Percentiles rank a stretch among this genome's conserved stretches.
These are phyloP conservation scores for Cremastinae sp. DNA, from an alignment of 2,888 invertebrate species.

Conservation along the genomic window DNA sequence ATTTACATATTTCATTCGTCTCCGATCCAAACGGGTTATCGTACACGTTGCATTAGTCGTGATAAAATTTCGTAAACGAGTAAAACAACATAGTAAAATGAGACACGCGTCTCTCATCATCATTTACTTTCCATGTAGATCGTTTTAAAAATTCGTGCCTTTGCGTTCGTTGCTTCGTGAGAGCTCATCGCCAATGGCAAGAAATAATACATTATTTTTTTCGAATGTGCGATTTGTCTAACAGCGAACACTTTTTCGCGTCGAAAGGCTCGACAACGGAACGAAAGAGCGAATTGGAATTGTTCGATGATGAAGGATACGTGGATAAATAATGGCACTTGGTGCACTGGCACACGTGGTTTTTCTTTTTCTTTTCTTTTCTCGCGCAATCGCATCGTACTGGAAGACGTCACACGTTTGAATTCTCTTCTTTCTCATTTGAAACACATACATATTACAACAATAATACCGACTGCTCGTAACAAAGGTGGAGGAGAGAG, in stretches of 20 bases:
- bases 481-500: constrained; percentile 3
- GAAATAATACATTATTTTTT: constrained; percentile 34
- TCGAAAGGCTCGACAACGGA: constrained; percentile 4
- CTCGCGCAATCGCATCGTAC: constrained; percentile 27
- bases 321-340: constrained; percentile 76
- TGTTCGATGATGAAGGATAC: constrained; percentile 41
- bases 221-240: constrained; percentile 1
- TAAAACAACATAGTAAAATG: constrained; percentile 61
- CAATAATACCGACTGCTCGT: constrained; percentile 35
- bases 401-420: constrained; percentile 31
- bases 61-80: constrained; percentile 61
- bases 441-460: constrained; percentile 27
- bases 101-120: constrained; percentile 39
- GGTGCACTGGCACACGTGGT: constrained; percentile 73
- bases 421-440: constrained; percentile 32
- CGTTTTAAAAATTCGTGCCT: constrained; percentile 4
- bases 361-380: constrained; percentile 49
- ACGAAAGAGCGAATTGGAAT: neutral
- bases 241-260: constrained; percentile 13
- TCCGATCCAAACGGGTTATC: constrained; percentile 41
- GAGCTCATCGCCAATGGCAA: constrained; percentile 30
- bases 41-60: constrained; percentile 38
- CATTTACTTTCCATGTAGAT: constrained; percentile 17
- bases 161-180: constrained; percentile 9
- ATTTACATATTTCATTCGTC: constrained; percentile 51